Conservation (phyloP, 2,113 vertebrate genomes). For the Odontesthes bonariensis region DNA sequence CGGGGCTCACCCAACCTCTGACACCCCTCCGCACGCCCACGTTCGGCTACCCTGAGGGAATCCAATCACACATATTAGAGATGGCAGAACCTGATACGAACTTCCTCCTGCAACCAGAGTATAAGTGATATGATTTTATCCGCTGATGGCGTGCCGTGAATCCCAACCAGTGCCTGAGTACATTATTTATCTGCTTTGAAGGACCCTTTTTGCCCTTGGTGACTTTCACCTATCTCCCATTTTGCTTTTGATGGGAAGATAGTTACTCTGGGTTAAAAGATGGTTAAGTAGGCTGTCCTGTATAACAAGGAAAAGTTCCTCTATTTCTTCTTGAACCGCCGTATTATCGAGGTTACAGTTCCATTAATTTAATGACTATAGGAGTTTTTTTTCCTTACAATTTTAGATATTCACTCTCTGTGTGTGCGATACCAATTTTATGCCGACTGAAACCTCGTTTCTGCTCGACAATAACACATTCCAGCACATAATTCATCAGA, state of each 20-base stretch:
- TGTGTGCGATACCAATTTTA: background rate
- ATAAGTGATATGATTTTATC: constrained; percentile 73
- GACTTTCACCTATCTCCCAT: constrained; percentile 65
- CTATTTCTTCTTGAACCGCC: background rate
- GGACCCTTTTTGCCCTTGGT: constrained; percentile 66
- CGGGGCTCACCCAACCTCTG: constrained; percentile 40
- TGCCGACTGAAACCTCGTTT: background rate
- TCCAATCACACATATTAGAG: constrained; percentile 71
- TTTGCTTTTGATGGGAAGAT: constrained; percentile 63
- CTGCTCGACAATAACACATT: background rate
- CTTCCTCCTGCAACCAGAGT: constrained; percentile 65
- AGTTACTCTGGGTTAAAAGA: constrained; percentile 67
- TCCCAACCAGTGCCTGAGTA: constrained; percentile 56
- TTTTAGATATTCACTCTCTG: background rate
- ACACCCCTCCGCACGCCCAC: constrained; percentile 33
- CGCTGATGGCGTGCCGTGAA: constrained; percentile 44
- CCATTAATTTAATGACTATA: background rate
- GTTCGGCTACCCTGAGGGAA: constrained; percentile 56
- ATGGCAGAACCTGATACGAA: constrained; percentile 65
- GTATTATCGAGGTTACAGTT: background rate
- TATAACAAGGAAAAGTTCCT: background rate
- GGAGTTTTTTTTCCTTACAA: background rate
- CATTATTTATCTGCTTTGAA: constrained; percentile 77
- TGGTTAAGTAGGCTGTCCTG: constrained; percentile 48
- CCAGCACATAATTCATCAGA: background rate